phyloP scores from a whole-genome alignment of 2,888 invertebrate species.

The Ommatoiulus sabulosus region DNA sequence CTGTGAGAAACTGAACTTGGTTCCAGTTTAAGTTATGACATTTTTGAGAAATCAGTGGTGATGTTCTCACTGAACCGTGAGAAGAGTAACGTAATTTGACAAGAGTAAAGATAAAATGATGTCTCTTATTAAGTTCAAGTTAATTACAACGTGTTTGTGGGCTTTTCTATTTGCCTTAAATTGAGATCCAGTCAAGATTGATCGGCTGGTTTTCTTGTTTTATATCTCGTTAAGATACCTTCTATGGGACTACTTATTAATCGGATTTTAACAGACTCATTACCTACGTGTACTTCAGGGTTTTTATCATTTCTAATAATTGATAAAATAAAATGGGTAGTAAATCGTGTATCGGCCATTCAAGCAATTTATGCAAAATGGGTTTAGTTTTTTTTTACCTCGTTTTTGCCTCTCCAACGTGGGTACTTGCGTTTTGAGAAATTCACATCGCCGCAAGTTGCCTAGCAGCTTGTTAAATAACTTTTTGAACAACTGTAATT shows the following conservation, averaged over 20 bases:
- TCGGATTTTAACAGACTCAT: not conserved
- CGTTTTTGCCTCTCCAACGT: not conserved
- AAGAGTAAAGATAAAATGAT: conserved; percentile 8
- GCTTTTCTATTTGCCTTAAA: not conserved
- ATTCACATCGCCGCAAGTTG: not conserved
- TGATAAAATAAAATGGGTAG: not conserved
- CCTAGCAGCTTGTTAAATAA: not conserved
- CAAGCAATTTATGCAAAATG: conserved; percentile 21
- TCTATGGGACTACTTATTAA: not conserved
- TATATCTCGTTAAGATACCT: conserved; percentile 13
- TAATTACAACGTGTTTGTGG: conserved; percentile 26
- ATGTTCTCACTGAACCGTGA: conserved; percentile 47
- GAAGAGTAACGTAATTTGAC: conserved; percentile 24
- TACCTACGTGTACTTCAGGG: not conserved
- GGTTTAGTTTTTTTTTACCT: not conserved
- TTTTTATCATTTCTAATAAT: conserved; percentile 30
- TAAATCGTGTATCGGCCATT: conserved; percentile 41
- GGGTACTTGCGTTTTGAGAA: not conserved
- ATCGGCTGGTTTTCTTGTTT: conserved; percentile 5
- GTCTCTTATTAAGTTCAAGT: conserved; percentile 39
- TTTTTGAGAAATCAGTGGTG: conserved; percentile 30
- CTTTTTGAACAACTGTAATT: not conserved
- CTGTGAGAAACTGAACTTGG: conserved; percentile 35
- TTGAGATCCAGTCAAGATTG: not conserved
- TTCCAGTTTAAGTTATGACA: not conserved